Evolutionary conservation across 2,888 invertebrate genomes (phyloP).

Genomic region (Acrocyrtus sp.): DNA sequence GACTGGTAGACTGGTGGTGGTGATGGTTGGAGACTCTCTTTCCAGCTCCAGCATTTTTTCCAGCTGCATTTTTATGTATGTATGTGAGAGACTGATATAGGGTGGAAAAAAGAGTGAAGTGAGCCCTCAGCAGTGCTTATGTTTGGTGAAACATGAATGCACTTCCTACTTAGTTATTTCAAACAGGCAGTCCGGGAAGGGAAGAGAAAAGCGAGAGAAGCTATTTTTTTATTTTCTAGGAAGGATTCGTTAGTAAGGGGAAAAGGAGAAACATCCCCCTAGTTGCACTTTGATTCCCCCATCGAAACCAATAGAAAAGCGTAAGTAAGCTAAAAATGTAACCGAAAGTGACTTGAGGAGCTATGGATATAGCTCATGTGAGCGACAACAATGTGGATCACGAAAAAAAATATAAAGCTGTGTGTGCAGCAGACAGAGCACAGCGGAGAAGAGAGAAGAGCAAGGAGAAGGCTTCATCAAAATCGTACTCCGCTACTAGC

Average conservation of each 20-base stretch:
- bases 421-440: no score
- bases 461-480: no score
- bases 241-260: constrained; percentile 25
- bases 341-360: constrained; percentile 22
- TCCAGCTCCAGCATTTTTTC: no score
- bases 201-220: constrained; percentile 1
- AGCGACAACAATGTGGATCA: no score
- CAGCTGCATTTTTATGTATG: no score
- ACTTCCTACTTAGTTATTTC: constrained; percentile 29
- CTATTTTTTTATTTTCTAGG: constrained; percentile 3
- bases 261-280: constrained; percentile 34
- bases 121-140: constrained; percentile 35
- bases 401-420: no score
- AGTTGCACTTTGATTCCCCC: constrained; percentile 50
- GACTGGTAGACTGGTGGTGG: no score
- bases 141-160: constrained; percentile 38
- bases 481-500: no score
- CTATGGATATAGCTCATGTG: no score
- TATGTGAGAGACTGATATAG: neutral
- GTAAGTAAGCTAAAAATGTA: constrained; percentile 28
- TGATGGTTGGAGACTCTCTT: no score
- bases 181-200: neutral
- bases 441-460: no score
- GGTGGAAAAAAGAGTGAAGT: constrained; percentile 9
- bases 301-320: constrained; percentile 46